Percentiles rank a stretch among this genome's conserved stretches.
Evolutionary conservation across 2,888 invertebrate genomes (phyloP).

Genomic region (Pasiphila rectangulata): DNA sequence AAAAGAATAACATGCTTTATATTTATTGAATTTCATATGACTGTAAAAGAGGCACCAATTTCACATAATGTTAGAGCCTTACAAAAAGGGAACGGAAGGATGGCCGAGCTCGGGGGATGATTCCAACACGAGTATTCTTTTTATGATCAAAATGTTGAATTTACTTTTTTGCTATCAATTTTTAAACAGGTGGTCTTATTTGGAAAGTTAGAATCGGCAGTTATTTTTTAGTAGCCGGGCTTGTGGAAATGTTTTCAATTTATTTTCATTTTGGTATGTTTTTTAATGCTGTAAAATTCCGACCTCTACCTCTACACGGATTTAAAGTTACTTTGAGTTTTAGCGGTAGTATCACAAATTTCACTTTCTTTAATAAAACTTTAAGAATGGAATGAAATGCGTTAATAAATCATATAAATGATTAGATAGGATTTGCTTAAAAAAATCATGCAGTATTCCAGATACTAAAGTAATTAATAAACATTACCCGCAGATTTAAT

Average conservation of each 20-base stretch:
- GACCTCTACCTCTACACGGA: neutral
- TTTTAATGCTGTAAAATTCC: neutral
- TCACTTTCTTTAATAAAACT: too few species aligned
- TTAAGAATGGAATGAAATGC: too few species aligned
- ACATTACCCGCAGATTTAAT: too few species aligned
- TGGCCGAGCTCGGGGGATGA: constrained; percentile 19
- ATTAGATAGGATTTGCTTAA: too few species aligned
- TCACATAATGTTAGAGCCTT: constrained; percentile 20
- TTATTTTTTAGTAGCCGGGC: constrained; percentile 14
- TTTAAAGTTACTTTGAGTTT: too few species aligned
- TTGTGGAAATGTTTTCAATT: constrained; percentile 1
- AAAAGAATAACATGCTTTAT: neutral
- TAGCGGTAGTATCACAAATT: too few species aligned
- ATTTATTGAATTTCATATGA: constrained; percentile 1
- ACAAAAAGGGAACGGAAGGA: constrained; percentile 24
- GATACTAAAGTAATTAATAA: too few species aligned
- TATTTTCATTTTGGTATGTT: neutral
- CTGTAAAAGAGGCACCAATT: constrained; percentile 21
- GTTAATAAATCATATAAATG: too few species aligned
- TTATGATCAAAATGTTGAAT: constrained; percentile 25
- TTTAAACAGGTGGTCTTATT: constrained; percentile 16
- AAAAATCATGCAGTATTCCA: too few species aligned
- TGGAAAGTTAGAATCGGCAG: constrained; percentile 15
- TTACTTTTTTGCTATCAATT: constrained; percentile 20
- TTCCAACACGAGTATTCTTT: constrained; percentile 23